These are phyloP conservation scores for Otolemur garnettii DNA, from an alignment of 2,113 vertebrate species.

Conservation along the genomic window DNA sequence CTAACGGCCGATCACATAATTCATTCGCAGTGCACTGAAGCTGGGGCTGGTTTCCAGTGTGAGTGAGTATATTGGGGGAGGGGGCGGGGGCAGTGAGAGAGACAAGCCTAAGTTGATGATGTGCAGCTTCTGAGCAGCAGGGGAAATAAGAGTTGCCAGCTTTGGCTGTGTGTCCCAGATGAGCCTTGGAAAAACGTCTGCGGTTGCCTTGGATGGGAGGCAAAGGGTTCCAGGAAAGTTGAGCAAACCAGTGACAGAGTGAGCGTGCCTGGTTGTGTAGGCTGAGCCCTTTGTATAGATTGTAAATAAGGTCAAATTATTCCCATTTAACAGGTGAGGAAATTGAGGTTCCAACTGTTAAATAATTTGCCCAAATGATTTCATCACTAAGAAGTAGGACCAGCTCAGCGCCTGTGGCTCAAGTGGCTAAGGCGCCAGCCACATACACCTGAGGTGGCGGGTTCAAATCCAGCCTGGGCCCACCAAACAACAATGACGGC, in stretches of 20 bases:
- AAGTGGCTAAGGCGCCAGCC: too few species aligned
- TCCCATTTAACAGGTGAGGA: neutral
- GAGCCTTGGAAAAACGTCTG: neutral
- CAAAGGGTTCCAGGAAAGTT: neutral
- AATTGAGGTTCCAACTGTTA: neutral
- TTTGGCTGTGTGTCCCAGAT: neutral
- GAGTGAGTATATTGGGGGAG: slow-evolving; percentile 27
- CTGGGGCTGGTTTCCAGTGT: slow-evolving; percentile 73
- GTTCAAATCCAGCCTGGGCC: too few species aligned
- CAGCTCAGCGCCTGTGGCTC: too few species aligned
- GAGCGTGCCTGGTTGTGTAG: fast-evolving
- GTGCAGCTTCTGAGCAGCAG: slow-evolving; percentile 62
- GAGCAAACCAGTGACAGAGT: fast-evolving
- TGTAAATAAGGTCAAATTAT: fast-evolving
- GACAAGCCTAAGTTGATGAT: neutral
- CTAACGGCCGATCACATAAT: slow-evolving; percentile 61
- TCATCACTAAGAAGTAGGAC: neutral
- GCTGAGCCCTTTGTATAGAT: neutral
- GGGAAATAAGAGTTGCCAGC: neutral
- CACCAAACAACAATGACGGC: too few species aligned
- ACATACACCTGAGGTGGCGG: too few species aligned
- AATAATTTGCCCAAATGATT: neutral
- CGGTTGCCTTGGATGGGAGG: neutral
- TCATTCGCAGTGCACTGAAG: slow-evolving; percentile 68
- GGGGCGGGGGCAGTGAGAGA: neutral